Conservation (phyloP, 2,113 vertebrate genomes). For the Salvelinus sp. region DNA sequence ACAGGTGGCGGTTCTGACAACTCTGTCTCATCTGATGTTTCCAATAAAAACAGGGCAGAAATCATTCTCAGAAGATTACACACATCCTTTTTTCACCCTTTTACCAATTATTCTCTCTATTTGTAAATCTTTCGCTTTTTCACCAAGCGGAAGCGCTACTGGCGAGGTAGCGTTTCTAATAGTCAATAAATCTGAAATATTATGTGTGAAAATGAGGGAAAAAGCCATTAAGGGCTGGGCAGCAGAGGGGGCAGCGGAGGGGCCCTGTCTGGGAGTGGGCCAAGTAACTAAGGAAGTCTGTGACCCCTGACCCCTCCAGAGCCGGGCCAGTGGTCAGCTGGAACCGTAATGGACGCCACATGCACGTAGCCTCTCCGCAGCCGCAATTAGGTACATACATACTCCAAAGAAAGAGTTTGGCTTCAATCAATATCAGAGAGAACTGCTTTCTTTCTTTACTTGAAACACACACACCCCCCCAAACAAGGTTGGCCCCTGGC, state of each 20-base stretch:
- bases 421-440: conserved; percentile 70
- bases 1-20: not conserved
- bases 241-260: conserved; percentile 74
- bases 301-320: conserved; percentile 90
- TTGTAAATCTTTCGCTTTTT: conserved; percentile 76
- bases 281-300: conserved; percentile 96
- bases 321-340: conserved; percentile 84
- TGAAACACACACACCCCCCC: conserved; percentile 26
- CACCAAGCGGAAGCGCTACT: conserved; percentile 84
- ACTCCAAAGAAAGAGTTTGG: conserved; percentile 64
- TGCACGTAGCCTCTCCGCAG: conserved; percentile 67
- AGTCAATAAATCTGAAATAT: conserved; percentile 98
- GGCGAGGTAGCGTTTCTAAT: conserved; percentile 90
- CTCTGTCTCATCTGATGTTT: conserved; percentile 38
- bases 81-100: conserved; percentile 51
- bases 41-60: conserved; percentile 43
- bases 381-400: conserved; percentile 68
- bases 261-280: conserved; percentile 81
- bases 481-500: conserved; percentile 48
- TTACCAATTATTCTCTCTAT: conserved; percentile 82
- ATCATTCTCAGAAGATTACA: conserved; percentile 24
- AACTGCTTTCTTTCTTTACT: conserved; percentile 16
- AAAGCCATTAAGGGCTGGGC: conserved; percentile 84
- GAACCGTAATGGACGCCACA: conserved; percentile 84
- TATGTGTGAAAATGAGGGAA: conserved; percentile 95